A percentile compares a stretch with the other conserved stretches of the same genome.
Evolutionary conservation across 2,797 vertebrate species (phyloP).

Genomic region (Galaxias olidus): DNA sequence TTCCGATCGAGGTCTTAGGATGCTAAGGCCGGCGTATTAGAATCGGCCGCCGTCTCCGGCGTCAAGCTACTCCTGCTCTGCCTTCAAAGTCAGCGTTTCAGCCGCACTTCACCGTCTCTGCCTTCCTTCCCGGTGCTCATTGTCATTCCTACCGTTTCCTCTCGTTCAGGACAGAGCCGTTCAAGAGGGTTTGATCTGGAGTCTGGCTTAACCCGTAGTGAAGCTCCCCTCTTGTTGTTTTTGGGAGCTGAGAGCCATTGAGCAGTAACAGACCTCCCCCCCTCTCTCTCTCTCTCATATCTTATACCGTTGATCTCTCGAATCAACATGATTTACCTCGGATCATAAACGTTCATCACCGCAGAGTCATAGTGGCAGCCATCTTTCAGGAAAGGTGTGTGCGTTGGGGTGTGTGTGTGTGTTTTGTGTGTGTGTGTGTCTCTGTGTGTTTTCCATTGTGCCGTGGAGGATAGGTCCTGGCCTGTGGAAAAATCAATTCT

Average conservation of each 20-base stretch:
- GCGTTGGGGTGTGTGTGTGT: too few species aligned
- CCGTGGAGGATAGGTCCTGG: background rate
- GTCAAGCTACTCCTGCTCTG: too few species aligned
- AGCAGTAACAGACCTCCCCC: background rate
- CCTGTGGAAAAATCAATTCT: conserved; percentile 4
- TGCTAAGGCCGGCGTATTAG: too few species aligned
- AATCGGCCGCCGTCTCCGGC: too few species aligned
- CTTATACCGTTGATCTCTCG: background rate
- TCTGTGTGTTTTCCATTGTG: background rate
- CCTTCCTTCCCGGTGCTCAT: background rate
- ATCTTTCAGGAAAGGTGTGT: background rate
- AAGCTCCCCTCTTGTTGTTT: background rate
- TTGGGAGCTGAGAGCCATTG: background rate
- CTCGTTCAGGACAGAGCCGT: background rate
- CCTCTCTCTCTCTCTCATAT: background rate
- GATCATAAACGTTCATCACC: background rate
- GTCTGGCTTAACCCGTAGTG: background rate
- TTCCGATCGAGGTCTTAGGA: too few species aligned
- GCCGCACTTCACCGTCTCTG: background rate
- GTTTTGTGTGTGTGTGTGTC: background rate
- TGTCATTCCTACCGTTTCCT: background rate
- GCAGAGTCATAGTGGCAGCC: background rate
- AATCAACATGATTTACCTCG: background rate
- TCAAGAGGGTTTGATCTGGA: background rate
- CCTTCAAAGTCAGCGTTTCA: background rate